Percentiles rank a stretch among this genome's conserved stretches.
phyloP scores from a whole-genome alignment of 2,797 vertebrate species.

The Xenentodon cancila region DNA sequence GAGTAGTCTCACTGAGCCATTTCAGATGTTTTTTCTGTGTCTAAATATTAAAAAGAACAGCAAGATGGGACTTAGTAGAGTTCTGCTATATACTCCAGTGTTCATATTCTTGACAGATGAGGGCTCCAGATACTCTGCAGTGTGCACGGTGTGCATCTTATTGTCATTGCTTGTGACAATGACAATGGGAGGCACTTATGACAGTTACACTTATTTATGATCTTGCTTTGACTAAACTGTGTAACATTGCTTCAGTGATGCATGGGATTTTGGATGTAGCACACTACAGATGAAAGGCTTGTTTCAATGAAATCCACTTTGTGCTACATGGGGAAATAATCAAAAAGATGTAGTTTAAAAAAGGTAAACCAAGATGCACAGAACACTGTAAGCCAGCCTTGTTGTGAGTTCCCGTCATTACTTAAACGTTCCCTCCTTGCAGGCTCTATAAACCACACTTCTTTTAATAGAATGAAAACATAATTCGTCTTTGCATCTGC shows the following conservation, averaged over 20 bases:
- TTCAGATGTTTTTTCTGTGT: slow-evolving; percentile 26
- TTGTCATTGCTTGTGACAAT: too few relatives aligned
- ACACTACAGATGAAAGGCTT: slow-evolving; percentile 34
- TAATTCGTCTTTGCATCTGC: too few relatives aligned
- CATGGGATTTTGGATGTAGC: slow-evolving; percentile 16
- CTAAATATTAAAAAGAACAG: slow-evolving; percentile 41
- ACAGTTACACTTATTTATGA: slow-evolving; percentile 29
- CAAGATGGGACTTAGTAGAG: slow-evolving; percentile 15
- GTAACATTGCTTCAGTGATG: slow-evolving; percentile 3
- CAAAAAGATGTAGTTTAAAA: too few relatives aligned
- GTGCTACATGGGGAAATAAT: too few relatives aligned
- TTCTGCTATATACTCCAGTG: slow-evolving; percentile 14
- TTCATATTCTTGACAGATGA: slow-evolving; percentile 27
- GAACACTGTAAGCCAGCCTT: too few relatives aligned
- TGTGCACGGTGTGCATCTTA: not conserved
- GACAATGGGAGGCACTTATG: slow-evolving; percentile 4
- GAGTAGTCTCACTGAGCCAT: slow-evolving; percentile 35
- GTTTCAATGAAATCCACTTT: slow-evolving; percentile 36
- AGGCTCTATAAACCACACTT: too few relatives aligned
- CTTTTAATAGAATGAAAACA: too few relatives aligned
- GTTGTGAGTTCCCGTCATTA: too few relatives aligned
- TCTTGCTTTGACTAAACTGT: slow-evolving; percentile 39
- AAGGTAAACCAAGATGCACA: too few relatives aligned
- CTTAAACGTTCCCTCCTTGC: too few relatives aligned
- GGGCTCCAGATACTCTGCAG: slow-evolving; percentile 20